These are phyloP conservation scores for Clitarchus hookeri DNA, from an alignment of 2,888 invertebrate genomes.

Conservation along the genomic window DNA sequence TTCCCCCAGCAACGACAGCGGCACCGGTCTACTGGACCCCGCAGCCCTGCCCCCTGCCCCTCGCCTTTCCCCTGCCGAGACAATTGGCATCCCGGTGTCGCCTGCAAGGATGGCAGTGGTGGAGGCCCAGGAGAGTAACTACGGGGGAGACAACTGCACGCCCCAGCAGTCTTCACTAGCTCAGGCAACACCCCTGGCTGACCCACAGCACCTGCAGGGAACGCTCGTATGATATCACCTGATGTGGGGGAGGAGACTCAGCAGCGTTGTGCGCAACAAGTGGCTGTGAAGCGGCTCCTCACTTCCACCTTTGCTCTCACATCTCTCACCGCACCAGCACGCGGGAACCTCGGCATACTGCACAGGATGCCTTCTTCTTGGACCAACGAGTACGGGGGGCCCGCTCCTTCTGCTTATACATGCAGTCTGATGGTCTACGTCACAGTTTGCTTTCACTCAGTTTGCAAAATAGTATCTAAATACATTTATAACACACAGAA, in stretches of 20 bases:
- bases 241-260: conserved; percentile 88
- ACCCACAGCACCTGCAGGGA: conserved; percentile 80
- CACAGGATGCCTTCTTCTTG: background rate
- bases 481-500: background rate
- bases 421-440: background rate
- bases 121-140: conserved; percentile 20
- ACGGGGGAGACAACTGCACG: background rate
- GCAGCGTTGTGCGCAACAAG: conserved; percentile 75
- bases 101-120: background rate
- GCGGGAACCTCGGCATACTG: background rate
- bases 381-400: background rate
- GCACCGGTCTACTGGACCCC: conserved; percentile 54
- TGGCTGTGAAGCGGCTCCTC: conserved; percentile 63
- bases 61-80: background rate
- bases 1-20: conserved; percentile 59
- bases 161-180: background rate
- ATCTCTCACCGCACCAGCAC: background rate
- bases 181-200: conserved; percentile 52
- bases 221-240: conserved; percentile 95
- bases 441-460: background rate
- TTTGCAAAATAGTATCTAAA: background rate
- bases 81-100: conserved; percentile 41
- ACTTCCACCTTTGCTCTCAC: conserved; percentile 23
- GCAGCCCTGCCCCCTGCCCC: background rate
- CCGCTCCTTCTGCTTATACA: background rate